phyloP scores from a whole-genome alignment of 1,140 invertebrate genomes.

The Drosophila saltans region DNA sequence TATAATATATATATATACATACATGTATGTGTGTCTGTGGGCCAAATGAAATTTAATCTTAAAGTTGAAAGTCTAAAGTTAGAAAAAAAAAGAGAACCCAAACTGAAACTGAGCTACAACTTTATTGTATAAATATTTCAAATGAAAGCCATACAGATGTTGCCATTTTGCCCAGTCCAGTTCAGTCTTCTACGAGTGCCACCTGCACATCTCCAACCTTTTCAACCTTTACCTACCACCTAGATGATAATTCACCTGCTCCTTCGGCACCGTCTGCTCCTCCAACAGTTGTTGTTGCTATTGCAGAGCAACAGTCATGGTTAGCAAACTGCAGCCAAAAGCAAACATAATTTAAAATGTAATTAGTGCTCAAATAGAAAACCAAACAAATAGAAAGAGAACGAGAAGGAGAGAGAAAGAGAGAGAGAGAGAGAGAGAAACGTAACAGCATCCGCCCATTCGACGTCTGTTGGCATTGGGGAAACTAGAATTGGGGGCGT shows the following conservation, averaged over 20 bases:
- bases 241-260: neutral
- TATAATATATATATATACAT: too few relatives aligned
- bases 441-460: slow-evolving; percentile 11
- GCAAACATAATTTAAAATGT: slow-evolving; percentile 82
- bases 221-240: too few relatives aligned
- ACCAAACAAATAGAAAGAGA: slow-evolving; percentile 65
- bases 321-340: slow-evolving; percentile 62
- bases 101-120: slow-evolving; percentile 39
- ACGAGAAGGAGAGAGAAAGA: neutral
- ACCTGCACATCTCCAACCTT: slow-evolving; percentile 1
- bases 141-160: slow-evolving; percentile 42
- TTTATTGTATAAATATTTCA: slow-evolving; percentile 81
- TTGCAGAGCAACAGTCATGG: slow-evolving; percentile 58
- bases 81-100: slow-evolving; percentile 1
- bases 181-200: slow-evolving; percentile 32
- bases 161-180: slow-evolving; percentile 5
- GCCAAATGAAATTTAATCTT: neutral
- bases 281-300: too few relatives aligned
- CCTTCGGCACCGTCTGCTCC: neutral
- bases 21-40: slow-evolving; percentile 31
- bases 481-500: slow-evolving; percentile 11
- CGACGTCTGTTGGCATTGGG: slow-evolving; percentile 6
- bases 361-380: slow-evolving; percentile 82
- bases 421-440: slow-evolving; percentile 27
- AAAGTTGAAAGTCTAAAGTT: slow-evolving; percentile 8